Base-by-base conservation (phyloP, 2,888 invertebrate genomes). In the Blastobasis lacticolella region DNA sequence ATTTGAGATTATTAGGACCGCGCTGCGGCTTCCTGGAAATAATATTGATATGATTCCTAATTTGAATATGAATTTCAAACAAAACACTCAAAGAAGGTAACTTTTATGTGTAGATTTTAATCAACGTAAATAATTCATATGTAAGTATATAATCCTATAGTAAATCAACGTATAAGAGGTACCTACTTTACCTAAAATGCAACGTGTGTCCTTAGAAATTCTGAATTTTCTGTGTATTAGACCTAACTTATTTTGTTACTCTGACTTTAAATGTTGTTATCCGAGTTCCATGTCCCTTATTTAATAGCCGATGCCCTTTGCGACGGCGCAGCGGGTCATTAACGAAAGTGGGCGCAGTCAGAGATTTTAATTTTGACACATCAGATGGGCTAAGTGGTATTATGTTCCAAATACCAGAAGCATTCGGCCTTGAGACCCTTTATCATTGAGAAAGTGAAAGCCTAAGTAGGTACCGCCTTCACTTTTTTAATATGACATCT, bases 371-470 rank as follows among this genome's bases (percentile, higher is more conserved):
- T 50, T 47, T 47, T 44, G 45, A 50, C 48, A 44, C 44, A 48
- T 48, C 48, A 53, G 47, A 48, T 49, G 53, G 46, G 23, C 23
- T 37, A 37, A 46, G 23, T 23, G 23, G 23, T 23, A 23, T 23
- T 23, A 53, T 67, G 63, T 60, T 64, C 65, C 58, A 64, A 73
- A 73, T 72, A 69, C 63, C 65, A 60, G 45, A 57, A 56, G 57
- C 55, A 54, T 51, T 60, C 69, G 74, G 74, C 79, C 81, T 81
- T 79, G 77, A 66, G 60, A 72, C 79, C 80, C 79, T 82, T 81
- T 78, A 74, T 77, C 71, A 71, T 61, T 63, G 64, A 62, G 71
- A 80, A 77, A 84, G 85, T 81, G 81, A 85, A 84, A 85, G 83
- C 70, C 56, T 52, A 48, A 23, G 70, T 60, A 69, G 59, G 59